phyloP scores from a whole-genome alignment of 2,888 invertebrate genomes.

The Corbicula japonica region DNA sequence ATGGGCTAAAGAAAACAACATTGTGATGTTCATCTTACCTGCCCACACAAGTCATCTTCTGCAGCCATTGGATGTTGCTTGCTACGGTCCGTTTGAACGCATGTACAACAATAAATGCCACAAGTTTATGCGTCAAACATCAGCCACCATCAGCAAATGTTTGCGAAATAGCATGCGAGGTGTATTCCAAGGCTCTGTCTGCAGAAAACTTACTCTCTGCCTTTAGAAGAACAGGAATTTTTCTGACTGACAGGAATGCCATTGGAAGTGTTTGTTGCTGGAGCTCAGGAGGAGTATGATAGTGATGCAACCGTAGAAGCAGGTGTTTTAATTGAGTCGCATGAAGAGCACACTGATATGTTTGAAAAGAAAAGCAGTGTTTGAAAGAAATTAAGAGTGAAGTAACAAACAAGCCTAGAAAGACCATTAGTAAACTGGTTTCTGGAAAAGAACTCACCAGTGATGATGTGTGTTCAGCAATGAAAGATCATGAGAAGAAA shows the following conservation, averaged over 20 bases:
- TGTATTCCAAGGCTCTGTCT: conserved; percentile 22
- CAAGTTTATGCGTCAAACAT: too few relatives aligned
- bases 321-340: not conserved
- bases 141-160: too few relatives aligned
- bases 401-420: not conserved
- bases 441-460: not conserved
- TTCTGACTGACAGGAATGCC: too few relatives aligned
- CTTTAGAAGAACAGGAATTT: conserved; percentile 41
- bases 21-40: too few relatives aligned
- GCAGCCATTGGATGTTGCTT: too few relatives aligned
- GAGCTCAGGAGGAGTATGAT: not conserved
- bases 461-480: not conserved
- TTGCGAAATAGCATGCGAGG: conserved; percentile 32
- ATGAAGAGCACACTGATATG: not conserved
- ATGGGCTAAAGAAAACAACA: too few relatives aligned
- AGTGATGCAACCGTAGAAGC: not conserved
- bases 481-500: too few relatives aligned
- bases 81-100: too few relatives aligned
- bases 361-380: conserved; percentile 1
- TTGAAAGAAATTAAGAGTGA: conserved; percentile 2
- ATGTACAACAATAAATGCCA: too few relatives aligned
- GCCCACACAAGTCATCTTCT: too few relatives aligned
- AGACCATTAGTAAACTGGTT: conserved; percentile 1
- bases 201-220: conserved; percentile 34
- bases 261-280: not conserved